A percentile compares a stretch with the other conserved stretches of the same genome.
phyloP scores from a whole-genome alignment of 2,888 invertebrate genomes.

The Creontiades dilutus region DNA sequence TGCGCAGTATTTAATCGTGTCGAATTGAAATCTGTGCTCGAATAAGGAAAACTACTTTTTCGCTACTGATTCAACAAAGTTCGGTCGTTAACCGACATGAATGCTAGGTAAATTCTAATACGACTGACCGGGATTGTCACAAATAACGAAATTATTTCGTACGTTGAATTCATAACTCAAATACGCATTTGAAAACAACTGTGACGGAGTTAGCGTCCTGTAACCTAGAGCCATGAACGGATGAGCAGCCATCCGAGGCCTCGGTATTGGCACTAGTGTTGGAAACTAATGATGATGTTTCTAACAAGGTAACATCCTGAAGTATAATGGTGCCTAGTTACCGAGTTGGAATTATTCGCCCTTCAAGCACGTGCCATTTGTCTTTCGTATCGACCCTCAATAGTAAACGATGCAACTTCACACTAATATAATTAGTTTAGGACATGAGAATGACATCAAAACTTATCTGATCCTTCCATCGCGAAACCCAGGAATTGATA shows the following conservation, averaged over 20 bases:
- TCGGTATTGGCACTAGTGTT: background rate
- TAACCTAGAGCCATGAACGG: background rate
- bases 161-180: background rate
- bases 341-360: constrained; percentile 16
- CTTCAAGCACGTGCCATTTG: constrained; percentile 5
- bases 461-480: too few species aligned
- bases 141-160: too few species aligned
- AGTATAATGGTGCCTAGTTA: constrained; percentile 28
- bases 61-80: too few species aligned
- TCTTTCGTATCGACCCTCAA: constrained; percentile 4
- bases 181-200: background rate
- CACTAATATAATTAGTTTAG: constrained; percentile 25
- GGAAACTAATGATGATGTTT: background rate
- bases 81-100: too few species aligned
- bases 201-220: background rate
- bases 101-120: too few species aligned
- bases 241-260: background rate
- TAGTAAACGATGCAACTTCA: background rate
- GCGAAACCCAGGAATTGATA: too few species aligned
- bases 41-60: too few species aligned
- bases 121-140: too few species aligned
- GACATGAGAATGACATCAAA: background rate
- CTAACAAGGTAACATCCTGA: constrained; percentile 27
- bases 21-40: too few species aligned
- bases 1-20: too few species aligned